Conservation (phyloP, 2,797 vertebrate genomes). For the Oceanodroma leucorhoa region DNA sequence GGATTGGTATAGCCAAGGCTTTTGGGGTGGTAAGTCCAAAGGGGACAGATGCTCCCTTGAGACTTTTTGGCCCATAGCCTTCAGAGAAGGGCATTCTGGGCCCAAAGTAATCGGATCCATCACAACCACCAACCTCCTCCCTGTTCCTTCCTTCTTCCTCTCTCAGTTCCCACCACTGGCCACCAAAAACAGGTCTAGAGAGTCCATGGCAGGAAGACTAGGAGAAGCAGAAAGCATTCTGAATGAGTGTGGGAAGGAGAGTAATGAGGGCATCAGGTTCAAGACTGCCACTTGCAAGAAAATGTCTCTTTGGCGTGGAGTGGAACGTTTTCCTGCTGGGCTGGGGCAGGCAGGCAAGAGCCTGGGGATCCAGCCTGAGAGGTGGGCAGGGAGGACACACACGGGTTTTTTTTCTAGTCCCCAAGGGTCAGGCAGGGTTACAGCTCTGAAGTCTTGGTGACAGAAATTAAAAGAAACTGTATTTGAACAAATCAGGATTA, state of each 20-base stretch:
- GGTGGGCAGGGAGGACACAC: not conserved
- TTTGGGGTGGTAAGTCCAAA: not conserved
- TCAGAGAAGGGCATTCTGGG: not conserved
- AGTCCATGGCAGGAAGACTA: not conserved
- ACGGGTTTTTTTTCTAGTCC: not conserved
- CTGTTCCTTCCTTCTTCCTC: constrained; percentile 13
- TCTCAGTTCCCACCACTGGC: not conserved
- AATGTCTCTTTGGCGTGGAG: not conserved
- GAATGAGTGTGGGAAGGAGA: not conserved
- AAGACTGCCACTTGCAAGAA: not conserved
- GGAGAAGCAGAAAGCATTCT: not conserved
- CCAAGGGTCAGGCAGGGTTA: not conserved
- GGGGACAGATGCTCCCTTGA: not conserved
- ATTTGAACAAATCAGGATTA: constrained; percentile 69
- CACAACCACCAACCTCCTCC: constrained; percentile 29
- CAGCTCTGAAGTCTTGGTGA: constrained; percentile 35
- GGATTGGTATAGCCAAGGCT: not conserved
- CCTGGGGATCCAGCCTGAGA: not conserved
- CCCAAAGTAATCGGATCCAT: not conserved
- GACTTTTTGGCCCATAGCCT: not conserved
- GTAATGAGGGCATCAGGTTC: not conserved
- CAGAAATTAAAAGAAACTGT: constrained; percentile 25
- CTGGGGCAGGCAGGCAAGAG: not conserved
- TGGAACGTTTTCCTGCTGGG: not conserved
- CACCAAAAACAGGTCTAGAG: not conserved